phyloP scores from a whole-genome alignment of 2,113 vertebrate species.

The Dromiciops gliroides region DNA sequence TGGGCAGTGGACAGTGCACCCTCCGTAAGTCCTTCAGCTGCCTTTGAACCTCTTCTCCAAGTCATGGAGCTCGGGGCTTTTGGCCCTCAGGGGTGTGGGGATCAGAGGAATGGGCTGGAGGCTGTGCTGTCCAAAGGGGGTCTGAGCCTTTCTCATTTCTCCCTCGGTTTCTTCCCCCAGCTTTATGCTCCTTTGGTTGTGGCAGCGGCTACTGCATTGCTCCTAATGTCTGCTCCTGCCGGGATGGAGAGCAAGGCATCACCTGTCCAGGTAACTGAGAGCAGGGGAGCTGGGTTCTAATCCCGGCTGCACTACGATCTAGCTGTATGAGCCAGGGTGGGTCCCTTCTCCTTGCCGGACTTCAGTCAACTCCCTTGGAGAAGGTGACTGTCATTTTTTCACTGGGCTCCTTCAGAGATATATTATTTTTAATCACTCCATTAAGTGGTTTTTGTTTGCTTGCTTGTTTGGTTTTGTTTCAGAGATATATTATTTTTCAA shows the following conservation, averaged over 20 bases:
- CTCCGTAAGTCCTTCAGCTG: constrained; percentile 82
- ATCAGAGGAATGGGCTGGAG: not conserved
- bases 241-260: constrained; percentile 84
- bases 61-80: not conserved
- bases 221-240: constrained; percentile 87
- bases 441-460: too few species aligned
- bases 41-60: not conserved
- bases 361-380: not conserved
- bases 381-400: not conserved
- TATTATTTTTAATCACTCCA: too few species aligned
- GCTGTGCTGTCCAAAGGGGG: not conserved
- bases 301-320: not conserved
- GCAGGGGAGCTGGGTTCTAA: not conserved
- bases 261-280: constrained; percentile 86
- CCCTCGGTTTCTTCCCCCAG: constrained; percentile 52
- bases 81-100: not conserved
- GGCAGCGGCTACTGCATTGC: constrained; percentile 84
- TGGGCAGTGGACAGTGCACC: constrained; percentile 85
- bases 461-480: too few species aligned
- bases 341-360: not conserved
- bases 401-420: not conserved
- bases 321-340: not conserved
- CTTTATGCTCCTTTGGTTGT: constrained; percentile 87
- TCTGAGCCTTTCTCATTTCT: not conserved
- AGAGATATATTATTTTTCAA: too few species aligned